phyloP scores from a whole-genome alignment of 2,888 invertebrate species.

The Microctonus brassicae region DNA sequence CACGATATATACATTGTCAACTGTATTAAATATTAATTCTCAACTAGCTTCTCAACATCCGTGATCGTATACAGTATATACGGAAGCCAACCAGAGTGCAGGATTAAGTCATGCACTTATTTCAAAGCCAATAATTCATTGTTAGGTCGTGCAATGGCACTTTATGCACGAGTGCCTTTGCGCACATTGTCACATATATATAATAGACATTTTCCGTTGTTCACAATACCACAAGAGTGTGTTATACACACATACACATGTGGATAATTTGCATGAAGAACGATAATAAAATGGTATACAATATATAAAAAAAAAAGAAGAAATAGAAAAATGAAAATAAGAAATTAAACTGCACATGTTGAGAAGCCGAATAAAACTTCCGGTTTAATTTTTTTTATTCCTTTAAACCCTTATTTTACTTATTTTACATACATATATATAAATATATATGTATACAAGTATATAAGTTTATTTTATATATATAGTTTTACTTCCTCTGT shows the following conservation, averaged over 20 bases:
- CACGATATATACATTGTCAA: conserved; percentile 6
- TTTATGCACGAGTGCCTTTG: conserved; percentile 50
- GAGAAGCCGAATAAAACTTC: no score
- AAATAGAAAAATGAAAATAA: no score
- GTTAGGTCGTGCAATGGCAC: conserved; percentile 64
- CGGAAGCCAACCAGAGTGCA: conserved; percentile 60
- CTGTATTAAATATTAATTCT: conserved; percentile 51
- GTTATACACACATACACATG: no score
- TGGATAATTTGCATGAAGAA: no score
- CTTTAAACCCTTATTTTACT: conserved; percentile 38
- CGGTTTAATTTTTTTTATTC: conserved; percentile 44
- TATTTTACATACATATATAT: neutral
- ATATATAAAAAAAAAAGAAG: no score
- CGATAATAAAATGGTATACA: no score
- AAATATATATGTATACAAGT: neutral
- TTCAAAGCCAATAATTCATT: conserved; percentile 65
- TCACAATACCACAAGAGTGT: no score
- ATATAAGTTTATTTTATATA: no score
- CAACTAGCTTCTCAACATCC: no score
- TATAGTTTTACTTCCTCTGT: neutral
- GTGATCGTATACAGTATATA: conserved; percentile 43
- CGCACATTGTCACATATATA: neutral
- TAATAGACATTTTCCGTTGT: no score
- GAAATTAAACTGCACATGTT: no score
- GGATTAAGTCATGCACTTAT: conserved; percentile 59